A percentile compares a stretch with the other conserved stretches of the same genome.
phyloP scores from a whole-genome alignment of 2,888 invertebrate genomes.

The Perizoma affinitatum region DNA sequence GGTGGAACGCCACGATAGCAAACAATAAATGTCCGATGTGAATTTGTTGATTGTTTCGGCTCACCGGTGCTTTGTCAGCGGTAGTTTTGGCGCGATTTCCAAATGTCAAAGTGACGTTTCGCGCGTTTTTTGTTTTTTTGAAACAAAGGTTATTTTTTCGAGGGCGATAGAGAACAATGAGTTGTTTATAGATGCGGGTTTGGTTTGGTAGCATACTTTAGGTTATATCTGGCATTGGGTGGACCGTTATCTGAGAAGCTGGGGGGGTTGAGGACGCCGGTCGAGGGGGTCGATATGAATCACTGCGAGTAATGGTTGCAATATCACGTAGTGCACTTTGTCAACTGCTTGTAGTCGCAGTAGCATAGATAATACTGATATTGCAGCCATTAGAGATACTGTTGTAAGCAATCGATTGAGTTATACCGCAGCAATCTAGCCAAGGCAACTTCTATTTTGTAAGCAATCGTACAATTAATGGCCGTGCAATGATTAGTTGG shows the following conservation, averaged over 20 bases:
- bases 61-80: conserved; percentile 65
- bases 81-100: conserved; percentile 73
- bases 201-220: conserved; percentile 28
- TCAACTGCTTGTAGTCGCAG: conserved; percentile 81
- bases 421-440: conserved; percentile 44
- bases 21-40: conserved; percentile 81
- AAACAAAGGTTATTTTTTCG: conserved; percentile 39
- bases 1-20: conserved; percentile 80
- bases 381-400: conserved; percentile 65
- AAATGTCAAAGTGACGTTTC: conserved; percentile 67
- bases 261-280: conserved; percentile 54
- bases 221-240: conserved; percentile 37
- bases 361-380: conserved; percentile 79
- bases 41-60: conserved; percentile 79
- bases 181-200: conserved; percentile 42
- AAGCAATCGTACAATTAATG: too few species aligned
- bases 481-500: conserved; percentile 13
- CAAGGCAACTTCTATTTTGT: conserved; percentile 22
- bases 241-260: conserved; percentile 66
- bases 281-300: conserved; percentile 76
- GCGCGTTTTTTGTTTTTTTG: conserved; percentile 47
- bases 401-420: conserved; percentile 53
- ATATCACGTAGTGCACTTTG: conserved; percentile 84
- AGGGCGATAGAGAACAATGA: conserved; percentile 38
- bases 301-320: conserved; percentile 82